Percentiles rank a stretch among this genome's conserved stretches.
phyloP scores from a whole-genome alignment of 2,113 vertebrate species.

The Motacilla alba region DNA sequence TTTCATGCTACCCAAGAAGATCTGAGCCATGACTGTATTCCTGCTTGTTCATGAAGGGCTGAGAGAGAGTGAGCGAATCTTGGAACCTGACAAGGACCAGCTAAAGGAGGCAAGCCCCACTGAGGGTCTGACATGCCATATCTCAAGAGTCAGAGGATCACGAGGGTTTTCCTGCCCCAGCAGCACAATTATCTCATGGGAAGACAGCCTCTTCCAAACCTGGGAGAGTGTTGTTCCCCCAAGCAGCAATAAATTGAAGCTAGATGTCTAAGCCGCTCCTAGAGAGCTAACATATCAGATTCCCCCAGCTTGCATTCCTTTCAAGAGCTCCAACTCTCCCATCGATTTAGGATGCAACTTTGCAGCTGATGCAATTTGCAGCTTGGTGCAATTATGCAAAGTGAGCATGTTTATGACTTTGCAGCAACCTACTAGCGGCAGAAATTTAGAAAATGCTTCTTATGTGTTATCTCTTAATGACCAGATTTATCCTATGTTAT shows the following conservation, averaged over 20 bases:
- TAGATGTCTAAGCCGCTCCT: neutral
- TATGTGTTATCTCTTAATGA: neutral
- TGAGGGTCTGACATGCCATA: neutral
- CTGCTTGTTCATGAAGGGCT: neutral
- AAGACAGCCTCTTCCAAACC: neutral
- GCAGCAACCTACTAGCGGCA: neutral
- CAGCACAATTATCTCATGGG: neutral
- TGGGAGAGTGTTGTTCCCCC: neutral
- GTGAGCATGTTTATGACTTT: neutral
- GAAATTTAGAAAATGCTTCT: neutral
- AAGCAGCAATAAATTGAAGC: neutral
- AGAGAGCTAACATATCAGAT: neutral
- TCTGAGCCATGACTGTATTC: neutral
- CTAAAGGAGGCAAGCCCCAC: neutral
- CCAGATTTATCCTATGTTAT: neutral
- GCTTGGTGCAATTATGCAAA: neutral
- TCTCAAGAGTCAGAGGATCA: neutral
- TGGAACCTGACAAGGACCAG: neutral
- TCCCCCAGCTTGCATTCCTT: neutral
- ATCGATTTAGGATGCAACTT: neutral
- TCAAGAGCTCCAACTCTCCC: neutral
- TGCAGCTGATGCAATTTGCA: neutral
- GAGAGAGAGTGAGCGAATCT: accelerated
- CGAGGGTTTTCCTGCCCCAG: neutral
- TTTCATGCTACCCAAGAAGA: neutral